phyloP scores from a whole-genome alignment of 2,888 invertebrate species.

The Catocala fraxini region DNA sequence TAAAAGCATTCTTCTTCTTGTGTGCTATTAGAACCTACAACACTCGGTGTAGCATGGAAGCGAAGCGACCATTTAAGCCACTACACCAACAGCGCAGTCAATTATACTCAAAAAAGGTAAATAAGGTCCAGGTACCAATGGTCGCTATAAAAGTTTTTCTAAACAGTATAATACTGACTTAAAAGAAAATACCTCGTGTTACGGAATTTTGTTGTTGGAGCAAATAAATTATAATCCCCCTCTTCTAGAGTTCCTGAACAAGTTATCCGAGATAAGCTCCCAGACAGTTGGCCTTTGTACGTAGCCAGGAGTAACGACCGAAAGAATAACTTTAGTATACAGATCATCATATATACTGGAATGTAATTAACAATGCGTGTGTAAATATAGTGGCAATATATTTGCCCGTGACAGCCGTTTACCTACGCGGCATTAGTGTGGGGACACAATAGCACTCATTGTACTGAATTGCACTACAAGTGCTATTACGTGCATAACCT shows the following conservation, averaged over 20 bases:
- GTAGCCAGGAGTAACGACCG: conserved; percentile 41
- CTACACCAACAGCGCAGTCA: too few relatives aligned
- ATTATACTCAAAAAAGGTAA: too few relatives aligned
- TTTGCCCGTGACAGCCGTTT: conserved; percentile 55
- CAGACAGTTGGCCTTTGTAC: conserved; percentile 35
- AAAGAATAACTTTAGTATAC: conserved; percentile 27
- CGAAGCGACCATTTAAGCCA: too few relatives aligned
- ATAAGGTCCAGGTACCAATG: too few relatives aligned
- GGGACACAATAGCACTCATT: conserved; percentile 43
- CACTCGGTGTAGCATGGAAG: too few relatives aligned
- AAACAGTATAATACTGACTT: too few relatives aligned
- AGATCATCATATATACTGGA: conserved; percentile 23
- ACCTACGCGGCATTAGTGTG: conserved; percentile 47
- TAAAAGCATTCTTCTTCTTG: too few relatives aligned
- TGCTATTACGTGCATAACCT: conserved; percentile 45
- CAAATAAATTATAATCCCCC: conserved; percentile 10
- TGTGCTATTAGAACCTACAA: too few relatives aligned
- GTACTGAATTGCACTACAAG: conserved; percentile 30
- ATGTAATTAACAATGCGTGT: conserved; percentile 62
- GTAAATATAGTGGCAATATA: conserved; percentile 49
- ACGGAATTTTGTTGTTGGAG: background rate
- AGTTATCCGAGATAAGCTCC: conserved; percentile 31
- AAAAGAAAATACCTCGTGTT: conserved; percentile 1
- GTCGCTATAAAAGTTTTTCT: too few relatives aligned
- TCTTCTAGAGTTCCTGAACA: conserved; percentile 8